Evolutionary conservation across 2,113 vertebrate genomes (phyloP).

Genomic region (Apteryx owenii): DNA sequence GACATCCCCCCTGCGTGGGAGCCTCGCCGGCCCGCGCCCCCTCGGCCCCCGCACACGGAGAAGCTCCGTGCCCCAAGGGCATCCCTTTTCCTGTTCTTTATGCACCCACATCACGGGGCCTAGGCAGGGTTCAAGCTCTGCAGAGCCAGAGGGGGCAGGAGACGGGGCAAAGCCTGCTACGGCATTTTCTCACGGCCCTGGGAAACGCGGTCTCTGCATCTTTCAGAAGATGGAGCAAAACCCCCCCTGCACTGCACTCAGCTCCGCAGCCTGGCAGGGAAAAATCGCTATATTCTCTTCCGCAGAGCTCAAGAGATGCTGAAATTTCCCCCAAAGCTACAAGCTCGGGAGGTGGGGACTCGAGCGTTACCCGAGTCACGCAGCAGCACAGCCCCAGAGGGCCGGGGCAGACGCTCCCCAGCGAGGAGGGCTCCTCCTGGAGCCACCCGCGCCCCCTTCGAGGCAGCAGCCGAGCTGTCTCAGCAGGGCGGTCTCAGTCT

Average conservation of each 20-base stretch:
- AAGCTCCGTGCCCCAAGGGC: neutral
- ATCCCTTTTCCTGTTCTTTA: neutral
- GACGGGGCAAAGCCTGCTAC: no score
- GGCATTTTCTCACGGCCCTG: neutral
- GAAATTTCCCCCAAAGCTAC: neutral
- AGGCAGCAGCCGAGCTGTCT: no score
- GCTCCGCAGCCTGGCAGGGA: neutral
- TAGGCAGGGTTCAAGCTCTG: no score
- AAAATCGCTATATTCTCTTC: fast-evolving
- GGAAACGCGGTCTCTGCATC: neutral
- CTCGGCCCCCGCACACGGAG: fast-evolving
- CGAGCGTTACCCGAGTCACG: fast-evolving
- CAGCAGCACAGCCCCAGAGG: neutral
- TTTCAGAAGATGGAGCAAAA: neutral
- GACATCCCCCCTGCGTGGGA: no score
- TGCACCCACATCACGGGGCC: fast-evolving
- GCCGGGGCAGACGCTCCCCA: fast-evolving
- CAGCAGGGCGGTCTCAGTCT: neutral
- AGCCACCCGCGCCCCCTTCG: neutral
- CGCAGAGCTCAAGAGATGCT: neutral
- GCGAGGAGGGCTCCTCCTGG: neutral
- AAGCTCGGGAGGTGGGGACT: neutral
- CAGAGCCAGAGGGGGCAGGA: neutral
- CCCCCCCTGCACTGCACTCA: neutral
- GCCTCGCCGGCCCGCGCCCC: neutral